Evolutionary conservation across 2,113 vertebrate species (phyloP), one percentile per base, ranked within the genome.

Genomic region (Bombycilla garrulus): DNA sequence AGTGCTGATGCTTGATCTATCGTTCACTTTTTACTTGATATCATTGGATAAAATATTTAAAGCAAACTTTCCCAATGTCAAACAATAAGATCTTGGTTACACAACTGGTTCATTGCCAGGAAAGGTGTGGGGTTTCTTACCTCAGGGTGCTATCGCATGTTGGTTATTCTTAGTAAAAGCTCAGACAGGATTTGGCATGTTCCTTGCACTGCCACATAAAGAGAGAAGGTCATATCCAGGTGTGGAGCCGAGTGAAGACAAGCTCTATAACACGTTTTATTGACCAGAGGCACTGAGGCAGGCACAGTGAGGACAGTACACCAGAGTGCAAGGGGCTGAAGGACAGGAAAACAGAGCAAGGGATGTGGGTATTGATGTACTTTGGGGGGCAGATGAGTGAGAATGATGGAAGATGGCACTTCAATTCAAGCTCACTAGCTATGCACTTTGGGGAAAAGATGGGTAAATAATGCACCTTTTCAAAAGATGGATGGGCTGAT

Each of bases 261-360:
- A 31, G 51, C 23, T 45, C 51, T 81, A 0, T 50, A 29, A 36
- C 42, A 72, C 3, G 0, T 73, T 80, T n/a, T 1, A 3, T 9
- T 77, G 77, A 24, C 44, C 38, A 45, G 71, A 44, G 31, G 36
- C 53, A 80, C 38, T 0, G 10, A 42, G 48, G 57, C 7, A 11
- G 35, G 40, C 48, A 19, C 0, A 1, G 31, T 6, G 28, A 69
- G 70, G 44, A 28, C 11, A 70, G 23, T 24, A 8, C 23, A 35
- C 5, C 28, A 26, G 42, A 47, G 48, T 5, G 26, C 33, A 23
- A 11, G 29, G 48, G 56, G 67, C 14, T 45, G n/a, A 48, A 48
- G 24, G 47, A 61, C 35, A 9, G 69, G 10, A 18, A 66, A 88
- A 28, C 4, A 65, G 73, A 83, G 45, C 6, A 29, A 54, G 14